phyloP scores from a whole-genome alignment of 1,140 invertebrate genomes.

The Oncopeltus fasciatus region DNA sequence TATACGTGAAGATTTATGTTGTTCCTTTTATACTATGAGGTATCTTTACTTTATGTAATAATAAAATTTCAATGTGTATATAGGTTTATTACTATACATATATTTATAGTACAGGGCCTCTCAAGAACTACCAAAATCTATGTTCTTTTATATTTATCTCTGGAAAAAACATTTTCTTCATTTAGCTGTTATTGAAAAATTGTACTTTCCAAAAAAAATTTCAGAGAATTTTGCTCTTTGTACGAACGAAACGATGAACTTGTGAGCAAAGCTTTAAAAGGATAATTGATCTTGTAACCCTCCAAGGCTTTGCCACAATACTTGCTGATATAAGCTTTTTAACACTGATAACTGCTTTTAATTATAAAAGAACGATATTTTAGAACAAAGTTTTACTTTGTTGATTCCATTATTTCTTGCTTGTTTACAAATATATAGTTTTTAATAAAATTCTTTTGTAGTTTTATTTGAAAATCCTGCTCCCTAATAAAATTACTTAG shows the following conservation, averaged over 20 bases:
- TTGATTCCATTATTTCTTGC: neutral
- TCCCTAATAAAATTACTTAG: too few species aligned
- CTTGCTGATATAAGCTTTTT: neutral
- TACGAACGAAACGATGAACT: neutral
- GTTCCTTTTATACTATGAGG: too few species aligned
- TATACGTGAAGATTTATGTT: too few species aligned
- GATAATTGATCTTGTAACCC: neutral
- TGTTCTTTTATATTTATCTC: neutral
- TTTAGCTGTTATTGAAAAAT: neutral
- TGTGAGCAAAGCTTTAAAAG: neutral
- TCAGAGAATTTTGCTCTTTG: neutral
- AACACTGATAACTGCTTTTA: neutral
- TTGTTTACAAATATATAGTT: slow-evolving; percentile 2
- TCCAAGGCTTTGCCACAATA: slow-evolving; percentile 2
- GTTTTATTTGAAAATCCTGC: too few species aligned
- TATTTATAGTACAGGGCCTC: neutral
- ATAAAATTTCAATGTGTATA: neutral
- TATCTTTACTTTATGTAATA: neutral
- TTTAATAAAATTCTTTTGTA: slow-evolving; percentile 4
- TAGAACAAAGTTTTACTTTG: neutral
- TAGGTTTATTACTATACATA: neutral
- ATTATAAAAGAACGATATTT: neutral
- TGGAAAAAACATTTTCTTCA: neutral
- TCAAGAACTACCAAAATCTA: neutral
- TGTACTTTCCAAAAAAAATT: neutral